Percentiles rank a stretch among this genome's conserved stretches.
These are phyloP conservation scores for Parasteatoda lunata DNA, from an alignment of 2,888 invertebrate species.

Conservation along the genomic window DNA sequence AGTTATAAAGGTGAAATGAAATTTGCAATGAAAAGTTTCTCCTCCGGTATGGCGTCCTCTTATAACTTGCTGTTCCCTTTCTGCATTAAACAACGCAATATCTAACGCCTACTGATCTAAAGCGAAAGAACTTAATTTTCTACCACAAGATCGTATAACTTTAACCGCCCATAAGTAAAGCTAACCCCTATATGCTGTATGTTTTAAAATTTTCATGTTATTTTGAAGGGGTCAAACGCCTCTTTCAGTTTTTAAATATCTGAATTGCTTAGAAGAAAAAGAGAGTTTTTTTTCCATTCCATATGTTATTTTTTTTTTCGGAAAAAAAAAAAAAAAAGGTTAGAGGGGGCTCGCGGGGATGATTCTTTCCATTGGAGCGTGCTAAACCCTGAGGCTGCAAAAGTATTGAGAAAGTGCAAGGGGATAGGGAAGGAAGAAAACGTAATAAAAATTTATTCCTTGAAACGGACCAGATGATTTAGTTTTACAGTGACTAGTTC, in stretches of 20 bases:
- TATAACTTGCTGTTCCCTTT: no score
- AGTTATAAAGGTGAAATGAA: no score
- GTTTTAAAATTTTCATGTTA: neutral
- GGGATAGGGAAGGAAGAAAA: slow-evolving; percentile 12
- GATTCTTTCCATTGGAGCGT: slow-evolving; percentile 32
- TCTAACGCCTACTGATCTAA: no score
- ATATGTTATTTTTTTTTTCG: neutral
- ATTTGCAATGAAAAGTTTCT: no score
- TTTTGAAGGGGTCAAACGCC: neutral
- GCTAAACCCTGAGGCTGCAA: slow-evolving; percentile 19
- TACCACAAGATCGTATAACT: no score
- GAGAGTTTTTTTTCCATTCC: neutral
- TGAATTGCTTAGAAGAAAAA: neutral
- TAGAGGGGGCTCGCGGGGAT: slow-evolving; percentile 7
- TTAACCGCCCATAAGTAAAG: no score
- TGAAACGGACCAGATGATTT: slow-evolving; percentile 62
- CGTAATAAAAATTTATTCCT: slow-evolving; percentile 65
- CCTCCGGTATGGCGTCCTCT: no score
- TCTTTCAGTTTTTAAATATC: neutral
- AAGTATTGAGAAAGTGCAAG: slow-evolving; percentile 8
- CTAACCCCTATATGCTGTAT: no score
- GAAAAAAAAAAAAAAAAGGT: slow-evolving; percentile 29
- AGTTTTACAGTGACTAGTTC: slow-evolving; percentile 52
- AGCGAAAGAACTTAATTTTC: no score
- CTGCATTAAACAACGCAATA: no score